phyloP scores from a whole-genome alignment of 2,797 vertebrate species.

The Buceros bicornis region DNA sequence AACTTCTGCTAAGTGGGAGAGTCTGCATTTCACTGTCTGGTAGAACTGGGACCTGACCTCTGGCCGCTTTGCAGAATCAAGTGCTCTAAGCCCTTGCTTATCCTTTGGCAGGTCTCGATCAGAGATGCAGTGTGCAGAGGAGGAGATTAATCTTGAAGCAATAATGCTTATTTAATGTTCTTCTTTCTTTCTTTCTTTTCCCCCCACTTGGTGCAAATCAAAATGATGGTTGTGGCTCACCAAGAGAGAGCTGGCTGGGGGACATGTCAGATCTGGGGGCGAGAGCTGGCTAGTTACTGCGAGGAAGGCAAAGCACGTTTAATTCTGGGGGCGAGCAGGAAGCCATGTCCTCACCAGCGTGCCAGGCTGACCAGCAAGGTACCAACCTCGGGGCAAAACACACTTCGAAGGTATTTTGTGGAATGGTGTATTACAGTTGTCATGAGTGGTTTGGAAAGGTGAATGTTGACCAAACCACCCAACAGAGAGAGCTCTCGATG shows the following conservation, averaged over 20 bases:
- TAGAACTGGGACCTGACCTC: slow-evolving; percentile 10
- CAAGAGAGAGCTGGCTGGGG: not conserved
- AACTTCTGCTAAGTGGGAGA: not conserved
- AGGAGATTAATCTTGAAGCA: not conserved
- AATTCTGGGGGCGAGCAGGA: not conserved
- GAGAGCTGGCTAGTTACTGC: not conserved
- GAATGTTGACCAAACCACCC: not conserved
- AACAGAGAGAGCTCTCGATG: not conserved
- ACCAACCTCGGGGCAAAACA: not conserved
- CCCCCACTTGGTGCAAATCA: not conserved
- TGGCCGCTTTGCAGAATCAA: not conserved
- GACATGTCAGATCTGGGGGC: accelerated
- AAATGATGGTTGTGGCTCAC: not conserved
- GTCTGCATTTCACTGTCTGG: not conserved
- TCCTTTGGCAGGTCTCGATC: not conserved
- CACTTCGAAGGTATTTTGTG: not conserved
- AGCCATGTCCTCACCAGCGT: not conserved
- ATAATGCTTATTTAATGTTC: not conserved
- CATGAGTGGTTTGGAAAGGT: not conserved
- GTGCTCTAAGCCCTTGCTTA: slow-evolving; percentile 3
- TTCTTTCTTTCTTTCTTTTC: not conserved
- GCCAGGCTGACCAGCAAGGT: not conserved
- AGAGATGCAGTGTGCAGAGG: not conserved
- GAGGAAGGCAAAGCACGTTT: not conserved
- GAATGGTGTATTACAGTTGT: not conserved